Conservation (phyloP, 2,797 vertebrate genomes). For the Erpetoichthys calabaricus region DNA sequence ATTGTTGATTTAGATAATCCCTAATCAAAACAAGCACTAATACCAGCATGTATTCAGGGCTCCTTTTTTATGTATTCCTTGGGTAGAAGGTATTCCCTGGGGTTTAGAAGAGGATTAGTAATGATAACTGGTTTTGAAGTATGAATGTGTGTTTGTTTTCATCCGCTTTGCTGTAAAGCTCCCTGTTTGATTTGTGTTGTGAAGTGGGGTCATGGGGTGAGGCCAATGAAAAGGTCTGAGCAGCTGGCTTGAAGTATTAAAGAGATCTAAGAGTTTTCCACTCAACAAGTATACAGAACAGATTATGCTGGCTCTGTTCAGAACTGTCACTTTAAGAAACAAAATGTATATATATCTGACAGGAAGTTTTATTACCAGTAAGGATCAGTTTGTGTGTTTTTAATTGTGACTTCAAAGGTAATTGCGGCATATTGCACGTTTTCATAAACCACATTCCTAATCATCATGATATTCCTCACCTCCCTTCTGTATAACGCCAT, state of each 20-base stretch:
- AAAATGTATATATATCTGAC: too few relatives aligned
- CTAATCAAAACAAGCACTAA: conserved; percentile 36
- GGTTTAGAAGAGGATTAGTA: conserved; percentile 38
- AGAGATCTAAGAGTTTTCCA: conserved; percentile 53
- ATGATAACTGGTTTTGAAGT: conserved; percentile 46
- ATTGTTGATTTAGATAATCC: conserved; percentile 41
- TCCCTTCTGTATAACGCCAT: too few relatives aligned
- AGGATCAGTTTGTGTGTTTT: too few relatives aligned
- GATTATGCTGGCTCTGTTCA: conserved; percentile 37
- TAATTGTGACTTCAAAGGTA: too few relatives aligned
- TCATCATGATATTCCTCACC: too few relatives aligned
- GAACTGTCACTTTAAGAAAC: too few relatives aligned
- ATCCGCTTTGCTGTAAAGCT: conserved; percentile 41
- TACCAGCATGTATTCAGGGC: conserved; percentile 22
- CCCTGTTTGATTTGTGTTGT: conserved; percentile 51
- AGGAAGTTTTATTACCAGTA: too few relatives aligned
- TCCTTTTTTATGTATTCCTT: conserved; percentile 28
- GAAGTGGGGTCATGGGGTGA: conserved; percentile 41
- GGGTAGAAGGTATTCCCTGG: conserved; percentile 31
- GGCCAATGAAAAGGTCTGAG: conserved; percentile 41
- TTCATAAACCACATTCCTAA: too few relatives aligned
- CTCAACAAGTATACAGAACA: conserved; percentile 47
- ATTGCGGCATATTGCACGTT: too few relatives aligned
- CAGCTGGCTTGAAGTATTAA: conserved; percentile 51
- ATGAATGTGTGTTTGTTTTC: conserved; percentile 20